These are phyloP conservation scores for Drosophila kohkoa DNA, from an alignment of 1,140 invertebrate genomes.

Conservation along the genomic window DNA sequence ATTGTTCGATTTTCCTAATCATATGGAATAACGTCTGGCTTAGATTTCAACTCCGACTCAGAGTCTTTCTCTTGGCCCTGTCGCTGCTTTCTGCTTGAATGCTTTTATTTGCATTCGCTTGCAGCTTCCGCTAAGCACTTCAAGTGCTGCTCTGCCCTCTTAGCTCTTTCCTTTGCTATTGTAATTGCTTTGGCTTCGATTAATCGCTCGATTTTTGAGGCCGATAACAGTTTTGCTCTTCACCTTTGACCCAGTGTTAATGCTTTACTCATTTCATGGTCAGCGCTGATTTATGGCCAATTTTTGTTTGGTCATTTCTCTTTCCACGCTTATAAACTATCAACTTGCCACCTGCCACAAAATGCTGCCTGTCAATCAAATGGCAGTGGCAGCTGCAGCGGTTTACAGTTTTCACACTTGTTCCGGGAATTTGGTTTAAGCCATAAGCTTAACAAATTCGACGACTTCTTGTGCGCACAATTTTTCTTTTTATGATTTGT, in stretches of 20 bases:
- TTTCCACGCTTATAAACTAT: slow-evolving; percentile 25
- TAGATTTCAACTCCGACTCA: neutral
- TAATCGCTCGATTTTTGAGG: slow-evolving; percentile 7
- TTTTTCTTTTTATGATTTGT: slow-evolving; percentile 56
- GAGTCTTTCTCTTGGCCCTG: slow-evolving; percentile 19
- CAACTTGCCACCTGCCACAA: slow-evolving; percentile 37
- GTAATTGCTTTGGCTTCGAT: slow-evolving; percentile 42
- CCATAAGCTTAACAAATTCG: slow-evolving; percentile 2
- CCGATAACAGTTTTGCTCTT: neutral
- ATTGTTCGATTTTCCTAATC: slow-evolving; percentile 83
- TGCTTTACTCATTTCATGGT: slow-evolving; percentile 48
- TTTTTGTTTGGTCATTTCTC: slow-evolving; percentile 16
- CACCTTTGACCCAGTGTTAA: slow-evolving; percentile 6
- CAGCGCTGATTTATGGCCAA: slow-evolving; percentile 34
- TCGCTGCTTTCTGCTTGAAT: slow-evolving; percentile 65
- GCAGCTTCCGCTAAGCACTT: slow-evolving; percentile 58
- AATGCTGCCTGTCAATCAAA: slow-evolving; percentile 13
- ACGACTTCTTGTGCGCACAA: neutral
- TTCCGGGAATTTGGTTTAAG: slow-evolving; percentile 16
- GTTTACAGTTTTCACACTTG: slow-evolving; percentile 41
- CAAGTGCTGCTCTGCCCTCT: slow-evolving; percentile 48
- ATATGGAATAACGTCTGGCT: slow-evolving; percentile 68
- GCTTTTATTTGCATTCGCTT: slow-evolving; percentile 80
- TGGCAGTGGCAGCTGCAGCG: slow-evolving; percentile 34
- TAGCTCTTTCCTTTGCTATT: neutral